These are phyloP conservation scores for Silurus asotus DNA, from an alignment of 2,113 vertebrate species.

Conservation along the genomic window DNA sequence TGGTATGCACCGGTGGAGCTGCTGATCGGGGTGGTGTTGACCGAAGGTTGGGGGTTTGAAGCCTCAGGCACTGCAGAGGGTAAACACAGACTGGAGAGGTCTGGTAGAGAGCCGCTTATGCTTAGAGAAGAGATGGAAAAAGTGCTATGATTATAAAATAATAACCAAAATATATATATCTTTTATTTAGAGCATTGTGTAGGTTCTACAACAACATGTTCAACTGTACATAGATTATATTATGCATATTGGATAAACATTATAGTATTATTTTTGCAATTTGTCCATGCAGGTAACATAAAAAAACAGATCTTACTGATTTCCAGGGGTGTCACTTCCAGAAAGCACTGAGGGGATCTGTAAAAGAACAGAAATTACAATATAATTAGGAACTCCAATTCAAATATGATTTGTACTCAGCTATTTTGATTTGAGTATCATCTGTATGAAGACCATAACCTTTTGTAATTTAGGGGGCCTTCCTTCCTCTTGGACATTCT, in stretches of 20 bases:
- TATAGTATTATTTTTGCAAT: neutral
- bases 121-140: conserved; percentile 70
- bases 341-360: conserved; percentile 66
- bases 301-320: conserved; percentile 71
- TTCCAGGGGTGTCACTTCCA: conserved; percentile 77
- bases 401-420: neutral
- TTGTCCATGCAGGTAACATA: neutral
- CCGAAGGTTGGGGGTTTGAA: conserved; percentile 69
- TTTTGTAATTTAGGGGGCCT: conserved; percentile 76
- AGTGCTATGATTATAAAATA: conserved; percentile 56
- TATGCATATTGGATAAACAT: neutral
- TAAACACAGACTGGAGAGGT: conserved; percentile 80
- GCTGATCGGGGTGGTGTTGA: conserved; percentile 62
- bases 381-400: neutral
- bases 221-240: neutral
- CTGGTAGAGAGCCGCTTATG: conserved; percentile 78
- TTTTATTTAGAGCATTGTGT: neutral
- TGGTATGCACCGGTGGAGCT: conserved; percentile 74
- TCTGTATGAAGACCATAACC: conserved; percentile 56
- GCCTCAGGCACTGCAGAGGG: conserved; percentile 74
- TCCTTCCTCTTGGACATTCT: conserved; percentile 70
- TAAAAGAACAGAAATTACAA: neutral
- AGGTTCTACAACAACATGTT: neutral
- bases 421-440: neutral
- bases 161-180: neutral